phyloP scores from a whole-genome alignment of 2,888 invertebrate genomes.

The Drosophila paramelanica region DNA sequence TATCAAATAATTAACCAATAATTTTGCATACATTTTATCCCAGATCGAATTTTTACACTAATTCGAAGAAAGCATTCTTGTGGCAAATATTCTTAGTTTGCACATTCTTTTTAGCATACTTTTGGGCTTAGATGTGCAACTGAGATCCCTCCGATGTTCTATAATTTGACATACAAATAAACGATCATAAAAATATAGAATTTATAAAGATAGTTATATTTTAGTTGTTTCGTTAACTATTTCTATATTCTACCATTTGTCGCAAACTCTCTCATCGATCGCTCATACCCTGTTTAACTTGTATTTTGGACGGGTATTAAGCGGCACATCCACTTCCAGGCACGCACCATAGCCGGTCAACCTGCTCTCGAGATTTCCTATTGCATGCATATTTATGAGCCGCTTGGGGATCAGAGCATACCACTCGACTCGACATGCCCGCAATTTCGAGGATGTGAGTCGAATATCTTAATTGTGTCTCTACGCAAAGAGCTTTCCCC shows the following conservation, averaged over 20 bases:
- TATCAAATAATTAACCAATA: not conserved
- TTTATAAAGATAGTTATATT: not conserved
- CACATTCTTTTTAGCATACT: constrained; percentile 24
- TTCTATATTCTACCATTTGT: too few relatives aligned
- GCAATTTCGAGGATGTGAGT: constrained; percentile 52
- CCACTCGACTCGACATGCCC: constrained; percentile 48
- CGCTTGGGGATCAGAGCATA: constrained; percentile 54
- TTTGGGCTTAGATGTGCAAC: constrained; percentile 5
- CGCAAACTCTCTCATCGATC: not conserved
- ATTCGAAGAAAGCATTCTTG: not conserved
- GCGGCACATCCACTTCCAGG: constrained; percentile 23
- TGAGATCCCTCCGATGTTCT: too few relatives aligned
- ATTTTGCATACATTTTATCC: too few relatives aligned
- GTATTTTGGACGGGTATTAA: constrained; percentile 11
- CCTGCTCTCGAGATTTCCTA: constrained; percentile 56
- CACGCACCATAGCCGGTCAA: constrained; percentile 41
- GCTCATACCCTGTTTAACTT: constrained; percentile 7
- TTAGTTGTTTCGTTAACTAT: too few relatives aligned
- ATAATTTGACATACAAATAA: too few relatives aligned
- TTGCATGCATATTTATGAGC: constrained; percentile 68
- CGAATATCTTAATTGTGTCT: constrained; percentile 51
- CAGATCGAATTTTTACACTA: not conserved
- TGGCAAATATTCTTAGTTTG: not conserved
- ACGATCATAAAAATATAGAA: not conserved
- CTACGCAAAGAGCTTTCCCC: constrained; percentile 4